A percentile compares a stretch with the other conserved stretches of the same genome.
phyloP scores from a whole-genome alignment of 1,140 invertebrate species.

The Glossosoma conforme region DNA sequence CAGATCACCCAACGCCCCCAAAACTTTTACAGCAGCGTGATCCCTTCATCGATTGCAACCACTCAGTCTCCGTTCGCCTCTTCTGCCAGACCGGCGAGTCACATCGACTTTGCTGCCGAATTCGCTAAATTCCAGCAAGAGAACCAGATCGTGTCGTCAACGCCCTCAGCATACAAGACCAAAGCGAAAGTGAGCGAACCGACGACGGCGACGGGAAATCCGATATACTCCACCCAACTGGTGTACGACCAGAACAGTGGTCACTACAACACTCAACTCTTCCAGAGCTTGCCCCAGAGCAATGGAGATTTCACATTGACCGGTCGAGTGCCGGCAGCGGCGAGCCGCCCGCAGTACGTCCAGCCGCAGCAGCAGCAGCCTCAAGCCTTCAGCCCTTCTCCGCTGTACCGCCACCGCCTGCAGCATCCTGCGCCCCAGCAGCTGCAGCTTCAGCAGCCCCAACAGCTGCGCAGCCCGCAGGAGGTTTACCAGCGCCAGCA shows the following conservation, averaged over 20 bases:
- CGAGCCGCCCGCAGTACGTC: constrained; percentile 50
- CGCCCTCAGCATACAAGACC: constrained; percentile 37
- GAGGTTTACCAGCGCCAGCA: constrained; percentile 68
- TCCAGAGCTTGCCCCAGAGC: constrained; percentile 69
- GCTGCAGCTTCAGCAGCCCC: constrained; percentile 32
- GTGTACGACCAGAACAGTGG: constrained; percentile 72
- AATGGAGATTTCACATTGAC: constrained; percentile 65
- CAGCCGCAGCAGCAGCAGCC: constrained; percentile 45
- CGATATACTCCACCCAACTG: constrained; percentile 70
- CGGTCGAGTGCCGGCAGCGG: constrained; percentile 69
- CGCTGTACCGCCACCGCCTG: constrained; percentile 44
- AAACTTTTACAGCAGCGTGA: constrained; percentile 51
- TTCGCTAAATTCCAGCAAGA: constrained; percentile 73
- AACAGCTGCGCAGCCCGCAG: constrained; percentile 51
- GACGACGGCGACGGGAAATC: constrained; percentile 43
- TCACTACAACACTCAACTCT: constrained; percentile 74
- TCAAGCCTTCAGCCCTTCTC: constrained; percentile 40
- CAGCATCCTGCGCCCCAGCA: constrained; percentile 34
- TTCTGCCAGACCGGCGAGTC: constrained; percentile 43
- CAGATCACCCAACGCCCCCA: constrained; percentile 39
- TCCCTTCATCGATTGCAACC: constrained; percentile 42
- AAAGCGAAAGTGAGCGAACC: constrained; percentile 39
- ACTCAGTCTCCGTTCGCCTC: constrained; percentile 38
- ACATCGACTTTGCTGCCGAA: constrained; percentile 67
- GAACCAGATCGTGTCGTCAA: constrained; percentile 55